phyloP scores from a whole-genome alignment of 2,113 vertebrate genomes.

The Quiscalus mexicanus region DNA sequence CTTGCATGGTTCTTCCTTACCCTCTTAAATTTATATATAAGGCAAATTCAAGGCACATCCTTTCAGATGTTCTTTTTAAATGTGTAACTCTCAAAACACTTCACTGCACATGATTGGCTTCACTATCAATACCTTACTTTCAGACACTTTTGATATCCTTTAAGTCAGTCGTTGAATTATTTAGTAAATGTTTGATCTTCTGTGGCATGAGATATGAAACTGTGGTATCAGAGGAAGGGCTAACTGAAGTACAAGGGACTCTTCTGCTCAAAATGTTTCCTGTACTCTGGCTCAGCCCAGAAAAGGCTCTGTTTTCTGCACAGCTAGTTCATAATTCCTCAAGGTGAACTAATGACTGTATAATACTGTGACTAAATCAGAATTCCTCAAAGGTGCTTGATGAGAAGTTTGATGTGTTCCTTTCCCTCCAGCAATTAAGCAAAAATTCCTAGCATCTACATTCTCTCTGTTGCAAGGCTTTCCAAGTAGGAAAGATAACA shows the following conservation, averaged over 20 bases:
- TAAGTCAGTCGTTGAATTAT: neutral
- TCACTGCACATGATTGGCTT: neutral
- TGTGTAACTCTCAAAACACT: neutral
- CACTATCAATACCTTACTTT: neutral
- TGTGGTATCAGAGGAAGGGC: neutral
- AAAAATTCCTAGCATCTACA: neutral
- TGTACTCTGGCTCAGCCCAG: neutral
- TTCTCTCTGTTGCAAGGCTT: neutral
- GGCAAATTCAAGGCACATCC: neutral
- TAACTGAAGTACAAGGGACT: neutral
- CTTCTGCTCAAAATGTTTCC: neutral
- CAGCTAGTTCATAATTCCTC: neutral
- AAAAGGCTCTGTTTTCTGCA: neutral
- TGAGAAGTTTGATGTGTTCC: neutral
- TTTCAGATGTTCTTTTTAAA: neutral
- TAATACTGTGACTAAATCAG: neutral
- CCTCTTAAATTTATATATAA: neutral
- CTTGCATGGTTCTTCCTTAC: neutral
- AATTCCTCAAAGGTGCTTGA: neutral
- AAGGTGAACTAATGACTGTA: neutral
- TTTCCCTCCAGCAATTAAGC: neutral
- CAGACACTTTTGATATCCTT: neutral
- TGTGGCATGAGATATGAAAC: neutral
- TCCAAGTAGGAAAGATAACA: neutral
- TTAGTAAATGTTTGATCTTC: neutral